Base-by-base conservation (phyloP, 2,888 invertebrate species). In the Pollenia amentaria region DNA sequence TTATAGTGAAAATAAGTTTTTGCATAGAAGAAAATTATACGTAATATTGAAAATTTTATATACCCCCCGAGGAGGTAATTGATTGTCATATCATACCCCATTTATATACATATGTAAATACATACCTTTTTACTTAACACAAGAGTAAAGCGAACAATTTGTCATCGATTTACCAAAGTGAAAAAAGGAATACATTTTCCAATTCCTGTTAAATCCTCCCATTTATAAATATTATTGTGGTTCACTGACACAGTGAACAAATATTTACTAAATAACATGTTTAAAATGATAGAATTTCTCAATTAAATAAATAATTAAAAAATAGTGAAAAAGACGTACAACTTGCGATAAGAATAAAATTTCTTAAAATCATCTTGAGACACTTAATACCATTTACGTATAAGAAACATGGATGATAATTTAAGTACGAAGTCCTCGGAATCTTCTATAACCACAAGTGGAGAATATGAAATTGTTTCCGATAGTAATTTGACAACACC, bases 401-500 rank as follows among this genome's bases (percentile, higher is more conserved):
- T 62, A 11, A 6, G 29, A 29, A 85, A 82, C 89, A 95, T 95
- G 95, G 95, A 95, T 94, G 95, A 95, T 94, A 95, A 94, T 92
- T 93, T 95, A 90, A 95, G 95, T 90, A 94, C 95, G 46, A 95
- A 95, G 93, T 96, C 96, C 83, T 94, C 95, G 90, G 96, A 96
- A 93, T 96, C 96, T 86, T 96, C 96, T 88, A 94, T 95, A 90
- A 95, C 95, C 79, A 95, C 95, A 85, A 95, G 95, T 90, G 96
- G 96, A 89, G 96, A 96, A 91, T 96, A 95, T 93, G 96, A 96
- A 92, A 95, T 96, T 89, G 95, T 96, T 84, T 95, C 94, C 87
- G 95, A 95, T 62, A 92, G 91, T 85, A 92, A 91, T 89, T 89
- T 91, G 53, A 88, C 89, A 67, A 94, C 94, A 84, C 94, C 91